These are phyloP conservation scores for Ceratina calcarata DNA, from an alignment of 1,140 invertebrate genomes.

Conservation along the genomic window DNA sequence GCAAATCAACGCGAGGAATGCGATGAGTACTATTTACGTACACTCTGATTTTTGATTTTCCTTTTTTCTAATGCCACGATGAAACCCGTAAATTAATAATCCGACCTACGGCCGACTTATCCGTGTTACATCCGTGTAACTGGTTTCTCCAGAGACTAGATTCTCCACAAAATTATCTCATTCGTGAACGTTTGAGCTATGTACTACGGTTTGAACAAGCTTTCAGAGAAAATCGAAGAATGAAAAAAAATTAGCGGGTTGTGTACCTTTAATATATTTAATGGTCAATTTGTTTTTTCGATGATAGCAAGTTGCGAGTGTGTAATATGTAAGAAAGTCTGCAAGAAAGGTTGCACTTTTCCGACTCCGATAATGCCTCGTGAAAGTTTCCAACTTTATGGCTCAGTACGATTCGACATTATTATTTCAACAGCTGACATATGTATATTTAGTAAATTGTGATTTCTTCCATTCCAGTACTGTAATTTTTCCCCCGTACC, in stretches of 20 bases:
- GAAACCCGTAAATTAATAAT: not conserved
- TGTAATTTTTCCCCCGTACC: not conserved
- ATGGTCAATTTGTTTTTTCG: no score
- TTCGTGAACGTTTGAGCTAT: not conserved
- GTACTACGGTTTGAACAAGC: not conserved
- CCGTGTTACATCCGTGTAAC: not conserved
- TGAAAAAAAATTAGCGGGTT: no score
- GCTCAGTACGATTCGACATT: slow-evolving; percentile 2
- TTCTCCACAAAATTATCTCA: not conserved
- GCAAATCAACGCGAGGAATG: slow-evolving; percentile 30
- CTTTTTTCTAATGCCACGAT: not conserved
- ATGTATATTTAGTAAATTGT: slow-evolving; percentile 32
- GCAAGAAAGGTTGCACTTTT: not conserved
- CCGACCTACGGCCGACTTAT: not conserved
- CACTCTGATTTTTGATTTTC: not conserved
- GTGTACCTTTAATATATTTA: no score
- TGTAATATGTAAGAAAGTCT: not conserved
- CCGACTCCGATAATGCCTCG: not conserved
- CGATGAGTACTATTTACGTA: not conserved
- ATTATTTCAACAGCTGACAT: slow-evolving; percentile 26
- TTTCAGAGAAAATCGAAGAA: no score
- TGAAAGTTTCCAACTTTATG: slow-evolving; percentile 29
- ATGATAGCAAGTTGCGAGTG: not conserved
- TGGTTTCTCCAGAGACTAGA: slow-evolving; percentile 5
- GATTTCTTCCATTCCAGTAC: slow-evolving; percentile 15